Evolutionary conservation across 1,140 invertebrate genomes (phyloP).

Genomic region (Drosophila saltans): DNA sequence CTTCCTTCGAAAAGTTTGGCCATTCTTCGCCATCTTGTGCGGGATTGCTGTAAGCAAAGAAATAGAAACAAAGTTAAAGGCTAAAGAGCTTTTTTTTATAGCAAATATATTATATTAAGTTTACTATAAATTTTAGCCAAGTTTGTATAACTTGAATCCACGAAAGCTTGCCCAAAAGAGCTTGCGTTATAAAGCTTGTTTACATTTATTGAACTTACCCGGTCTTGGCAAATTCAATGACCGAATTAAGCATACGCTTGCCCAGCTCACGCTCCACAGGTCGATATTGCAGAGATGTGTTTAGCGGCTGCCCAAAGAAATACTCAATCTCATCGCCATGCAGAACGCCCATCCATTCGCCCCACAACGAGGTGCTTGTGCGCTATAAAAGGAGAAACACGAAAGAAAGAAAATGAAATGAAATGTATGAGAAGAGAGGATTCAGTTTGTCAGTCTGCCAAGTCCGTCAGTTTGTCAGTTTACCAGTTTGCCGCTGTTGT

Average conservation of each 20-base stretch:
- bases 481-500: constrained; percentile 40
- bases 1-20: constrained; percentile 93
- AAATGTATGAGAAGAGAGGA: constrained; percentile 14
- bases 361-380: constrained; percentile 95
- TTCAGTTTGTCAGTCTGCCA: constrained; percentile 17
- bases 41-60: constrained; percentile 88
- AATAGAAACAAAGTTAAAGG: constrained; percentile 15
- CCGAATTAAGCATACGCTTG: constrained; percentile 92
- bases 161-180: constrained; percentile 6
- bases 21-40: constrained; percentile 91
- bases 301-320: constrained; percentile 96
- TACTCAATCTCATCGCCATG: constrained; percentile 98
- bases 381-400: constrained; percentile 86
- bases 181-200: constrained; percentile 21
- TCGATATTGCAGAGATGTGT: constrained; percentile 92
- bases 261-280: constrained; percentile 92
- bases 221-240: constrained; percentile 92
- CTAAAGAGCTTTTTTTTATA: constrained; percentile 38
- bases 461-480: constrained; percentile 17
- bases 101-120: constrained; percentile 1
- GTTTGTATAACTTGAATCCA: not conserved
- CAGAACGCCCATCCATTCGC: constrained; percentile 98
- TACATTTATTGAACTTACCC: constrained; percentile 87
- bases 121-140: constrained; percentile 28
- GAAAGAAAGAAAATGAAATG: constrained; percentile 17